phyloP scores from a whole-genome alignment of 2,888 invertebrate species.

The Drosophila multiciliata region DNA sequence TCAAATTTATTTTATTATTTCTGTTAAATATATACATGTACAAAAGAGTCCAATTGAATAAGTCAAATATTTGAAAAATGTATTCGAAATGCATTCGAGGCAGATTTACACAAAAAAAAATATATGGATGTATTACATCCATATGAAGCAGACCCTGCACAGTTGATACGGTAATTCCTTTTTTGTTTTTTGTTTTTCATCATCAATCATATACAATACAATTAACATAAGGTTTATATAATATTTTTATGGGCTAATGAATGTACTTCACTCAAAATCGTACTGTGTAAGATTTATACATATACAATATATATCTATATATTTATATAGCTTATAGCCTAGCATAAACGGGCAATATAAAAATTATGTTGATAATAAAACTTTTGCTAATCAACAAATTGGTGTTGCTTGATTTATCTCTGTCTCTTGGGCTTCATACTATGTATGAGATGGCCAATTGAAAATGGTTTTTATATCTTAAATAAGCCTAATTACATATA shows the following conservation, averaged over 20 bases:
- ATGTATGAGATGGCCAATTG: constrained; percentile 57
- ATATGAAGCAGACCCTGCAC: constrained; percentile 59
- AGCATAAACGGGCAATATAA: constrained; percentile 73
- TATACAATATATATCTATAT: constrained; percentile 49
- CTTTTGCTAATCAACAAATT: constrained; percentile 68
- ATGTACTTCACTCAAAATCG: constrained; percentile 77
- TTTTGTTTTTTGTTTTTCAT: constrained; percentile 26
- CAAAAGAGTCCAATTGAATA: constrained; percentile 49
- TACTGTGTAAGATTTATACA: constrained; percentile 72
- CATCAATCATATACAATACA: constrained; percentile 46
- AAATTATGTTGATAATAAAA: constrained; percentile 62
- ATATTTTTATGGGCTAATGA: constrained; percentile 74
- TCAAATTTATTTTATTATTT: constrained; percentile 31
- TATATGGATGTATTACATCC: constrained; percentile 42
- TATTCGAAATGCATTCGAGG: constrained; percentile 67
- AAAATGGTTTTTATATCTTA: constrained; percentile 20
- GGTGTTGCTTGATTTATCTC: constrained; percentile 61
- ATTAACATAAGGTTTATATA: constrained; percentile 55
- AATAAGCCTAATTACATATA: constrained; percentile 41
- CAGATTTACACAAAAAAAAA: constrained; percentile 27
- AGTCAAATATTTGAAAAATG: constrained; percentile 57
- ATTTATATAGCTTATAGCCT: constrained; percentile 74
- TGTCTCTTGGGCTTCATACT: constrained; percentile 47
- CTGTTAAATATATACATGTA: constrained; percentile 34
- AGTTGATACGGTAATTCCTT: constrained; percentile 26